These are phyloP conservation scores for Gibbula magus DNA, from an alignment of 2,888 invertebrate species.

Conservation along the genomic window DNA sequence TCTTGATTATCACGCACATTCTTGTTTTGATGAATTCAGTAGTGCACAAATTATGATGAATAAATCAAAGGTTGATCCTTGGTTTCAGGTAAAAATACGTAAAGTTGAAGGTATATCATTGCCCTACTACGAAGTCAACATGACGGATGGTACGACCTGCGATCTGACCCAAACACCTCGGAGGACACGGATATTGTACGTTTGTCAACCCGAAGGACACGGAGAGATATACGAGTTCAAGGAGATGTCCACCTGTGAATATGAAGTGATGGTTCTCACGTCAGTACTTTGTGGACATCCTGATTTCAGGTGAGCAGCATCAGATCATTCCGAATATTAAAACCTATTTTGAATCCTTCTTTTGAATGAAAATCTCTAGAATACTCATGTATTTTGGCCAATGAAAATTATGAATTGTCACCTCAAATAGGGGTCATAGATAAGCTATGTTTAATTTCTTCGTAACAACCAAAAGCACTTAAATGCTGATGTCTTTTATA, in stretches of 20 bases:
- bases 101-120: constrained; percentile 88
- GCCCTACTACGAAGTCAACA: constrained; percentile 88
- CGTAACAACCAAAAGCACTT: too few species aligned
- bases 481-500: too few species aligned
- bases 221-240: constrained; percentile 95
- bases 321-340: neutral
- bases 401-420: neutral
- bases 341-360: neutral
- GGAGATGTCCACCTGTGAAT: constrained; percentile 94
- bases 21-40: too few species aligned
- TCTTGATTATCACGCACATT: too few species aligned
- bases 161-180: constrained; percentile 92
- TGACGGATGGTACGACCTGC: constrained; percentile 90
- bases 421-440: neutral
- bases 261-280: constrained; percentile 92
- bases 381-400: neutral
- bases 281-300: constrained; percentile 92
- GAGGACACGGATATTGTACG: constrained; percentile 87
- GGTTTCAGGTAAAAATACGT: constrained; percentile 76
- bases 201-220: constrained; percentile 89
- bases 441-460: too few species aligned
- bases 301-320: constrained; percentile 77
- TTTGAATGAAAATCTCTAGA: neutral
- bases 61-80: neutral
- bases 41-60: neutral